Evolutionary conservation across 2,797 vertebrate genomes (phyloP), one percentile per base, ranked within the genome.

Genomic region (Nyctalus aviator): DNA sequence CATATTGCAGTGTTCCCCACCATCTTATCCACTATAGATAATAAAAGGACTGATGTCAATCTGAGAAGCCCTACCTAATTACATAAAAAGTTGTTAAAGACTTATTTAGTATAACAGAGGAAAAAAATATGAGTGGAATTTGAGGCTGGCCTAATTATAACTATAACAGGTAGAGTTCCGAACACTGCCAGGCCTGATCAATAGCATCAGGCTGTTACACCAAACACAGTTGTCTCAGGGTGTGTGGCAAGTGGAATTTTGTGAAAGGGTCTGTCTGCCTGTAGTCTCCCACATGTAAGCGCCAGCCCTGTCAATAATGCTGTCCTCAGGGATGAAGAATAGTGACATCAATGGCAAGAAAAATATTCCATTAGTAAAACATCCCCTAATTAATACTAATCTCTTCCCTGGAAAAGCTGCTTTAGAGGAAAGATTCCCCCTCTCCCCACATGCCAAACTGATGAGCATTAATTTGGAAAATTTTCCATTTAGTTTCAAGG

Each of bases 361-460:
- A 96, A 97, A 96, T 97, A 97, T 96, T 96, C 97, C 96, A 96
- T 95, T 95, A 96, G 96, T 89, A 96, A 95, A 91, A 85, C 48
- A 81, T 87, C 89, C 91, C 81, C 86, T 96, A 96, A 97, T 97
- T 97, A 97, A 94, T 92, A 92, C 93, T 97, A 96, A 97, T 97
- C 95, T 94, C 93, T 86, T 97, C 95, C 89, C 94, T 93, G 93
- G 94, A 96, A 97, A 95, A 96, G 93, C 94, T 88, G 91, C 90
- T 95, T 88, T 59, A 91, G 73, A 94, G 93, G 82, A 93, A 96
- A 95, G 87, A 94, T 62, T 76, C 57, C n/a, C 14, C 66, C 78
- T 85, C 32, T 5, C 83, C 81, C 77, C 64, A 68, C 68, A 83
- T 69, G 90, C 81, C 94, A 90, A 90, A 94, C 85, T 95, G 88